Base-by-base conservation (phyloP, 2,113 vertebrate genomes). In the Motacilla tschutschensis region DNA sequence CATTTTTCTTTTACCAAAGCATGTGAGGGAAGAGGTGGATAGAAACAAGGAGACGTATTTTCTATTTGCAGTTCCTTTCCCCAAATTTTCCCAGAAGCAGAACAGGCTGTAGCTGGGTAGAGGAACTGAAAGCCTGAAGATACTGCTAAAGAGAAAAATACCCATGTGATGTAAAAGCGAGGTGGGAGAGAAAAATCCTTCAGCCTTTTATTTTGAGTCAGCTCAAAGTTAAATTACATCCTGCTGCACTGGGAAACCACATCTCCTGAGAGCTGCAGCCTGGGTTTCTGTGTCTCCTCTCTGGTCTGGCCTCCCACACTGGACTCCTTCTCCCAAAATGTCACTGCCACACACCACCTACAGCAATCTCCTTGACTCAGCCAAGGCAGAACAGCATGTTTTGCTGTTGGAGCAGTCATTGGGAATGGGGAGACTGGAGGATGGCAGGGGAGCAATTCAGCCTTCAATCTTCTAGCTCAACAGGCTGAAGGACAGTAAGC, bases 41-140 rank as follows among this genome's bases (percentile, higher is more conserved):
- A 87, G 85, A 94, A 89, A 92, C 43, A 87, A 79, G 65, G 62
- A 43, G 87, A 82, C 1, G 2, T 91, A 60, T 87, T 93, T 96
- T 95, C 89, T 88, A 80, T 88, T 95, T 93, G 85, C 46, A 85
- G 90, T 82, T 92, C 90, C 54, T 69, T 87, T 93, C 60, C 81
- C 25, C 69, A 78, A 8, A 66, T 94, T 91, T 81, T 85, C 63
- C 71, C 83, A 87, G 93, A 89, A 94, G 70, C 92, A 93, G 80
- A 94, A 94, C 89, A 91, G 83, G 47, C 46, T 85, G 62, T 62
- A 91, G 77, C 20, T 92, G 40, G 31, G 58, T 90, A 76, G 47
- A 95, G 62, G 62, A 93, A 83, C 74, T 11, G 29, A 95, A 94
- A 93, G 46, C 25, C 57, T 62, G 64, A 84, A 92, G 83, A 82